These are phyloP conservation scores for Caenorhabditis sp. DNA, from an alignment of 2,888 invertebrate species.

Conservation along the genomic window DNA sequence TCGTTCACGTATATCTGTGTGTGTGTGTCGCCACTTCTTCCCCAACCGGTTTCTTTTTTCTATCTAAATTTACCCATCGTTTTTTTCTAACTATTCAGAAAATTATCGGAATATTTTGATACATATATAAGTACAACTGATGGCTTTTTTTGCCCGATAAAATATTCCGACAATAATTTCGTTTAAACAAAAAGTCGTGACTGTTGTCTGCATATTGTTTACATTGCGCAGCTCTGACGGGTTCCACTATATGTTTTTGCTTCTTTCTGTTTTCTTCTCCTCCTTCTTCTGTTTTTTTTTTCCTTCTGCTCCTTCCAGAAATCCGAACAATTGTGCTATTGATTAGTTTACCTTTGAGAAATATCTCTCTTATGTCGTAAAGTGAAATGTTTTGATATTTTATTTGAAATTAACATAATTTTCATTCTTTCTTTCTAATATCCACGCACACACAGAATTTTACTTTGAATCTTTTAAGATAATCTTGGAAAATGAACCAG, in stretches of 20 bases:
- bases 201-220: conserved; percentile 35
- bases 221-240: conserved; percentile 38
- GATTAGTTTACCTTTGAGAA: not conserved
- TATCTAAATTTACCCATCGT: not conserved
- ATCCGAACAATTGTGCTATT: not conserved
- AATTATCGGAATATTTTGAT: too few species aligned
- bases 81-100: too few species aligned
- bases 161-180: not conserved
- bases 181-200: conserved; percentile 43
- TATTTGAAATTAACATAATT: not conserved
- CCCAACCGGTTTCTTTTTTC: too few species aligned
- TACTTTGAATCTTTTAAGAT: not conserved
- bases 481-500: conserved; percentile 47
- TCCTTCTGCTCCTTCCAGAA: not conserved
- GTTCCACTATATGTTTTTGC: conserved; percentile 28
- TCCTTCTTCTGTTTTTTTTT: not conserved
- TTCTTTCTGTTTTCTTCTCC: not conserved
- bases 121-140: too few species aligned
- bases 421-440: not conserved
- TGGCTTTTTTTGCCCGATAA: not conserved
- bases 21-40: too few species aligned
- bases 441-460: not conserved
- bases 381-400: conserved; percentile 9
- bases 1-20: too few species aligned
- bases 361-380: conserved; percentile 3